A percentile compares a stretch with the other conserved stretches of the same genome.
These are phyloP conservation scores for Neosilurus mollespiculum DNA, from an alignment of 2,797 vertebrate genomes.

Conservation along the genomic window DNA sequence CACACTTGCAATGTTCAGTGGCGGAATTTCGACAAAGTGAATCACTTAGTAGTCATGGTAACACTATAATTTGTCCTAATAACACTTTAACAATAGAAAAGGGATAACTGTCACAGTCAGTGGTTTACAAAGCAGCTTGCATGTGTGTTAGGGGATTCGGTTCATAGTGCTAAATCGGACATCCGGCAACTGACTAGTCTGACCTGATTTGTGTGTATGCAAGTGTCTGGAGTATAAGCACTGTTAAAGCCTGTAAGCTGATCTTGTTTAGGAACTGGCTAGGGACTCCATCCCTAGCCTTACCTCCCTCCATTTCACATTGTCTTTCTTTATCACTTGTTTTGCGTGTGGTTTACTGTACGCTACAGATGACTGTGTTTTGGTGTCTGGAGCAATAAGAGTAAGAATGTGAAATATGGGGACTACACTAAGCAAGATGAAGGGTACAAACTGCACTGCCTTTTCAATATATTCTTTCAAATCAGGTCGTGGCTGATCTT, in stretches of 20 bases:
- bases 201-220: slow-evolving; percentile 19
- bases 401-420: slow-evolving; percentile 44
- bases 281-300: no score
- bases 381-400: slow-evolving; percentile 50
- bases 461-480: neutral
- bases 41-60: neutral
- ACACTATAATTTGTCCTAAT: slow-evolving; percentile 6
- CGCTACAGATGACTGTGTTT: neutral
- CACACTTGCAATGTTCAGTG: slow-evolving; percentile 19
- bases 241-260: slow-evolving; percentile 12
- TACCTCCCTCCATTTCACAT: slow-evolving; percentile 7
- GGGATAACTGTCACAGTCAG: neutral
- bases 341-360: slow-evolving; percentile 18
- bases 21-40: slow-evolving; percentile 4
- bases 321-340: neutral
- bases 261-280: slow-evolving; percentile 7
- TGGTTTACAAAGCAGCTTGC: neutral
- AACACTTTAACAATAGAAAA: slow-evolving; percentile 7
- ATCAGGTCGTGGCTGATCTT: neutral
- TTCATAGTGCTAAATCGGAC: slow-evolving; percentile 2
- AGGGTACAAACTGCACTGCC: neutral
- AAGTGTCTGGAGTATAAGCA: neutral
- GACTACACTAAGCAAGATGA: slow-evolving; percentile 10
- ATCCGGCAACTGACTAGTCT: slow-evolving; percentile 13
- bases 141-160: neutral